Evolutionary conservation across 2,888 invertebrate species (phyloP).

Genomic region (Dryomyza anilis): DNA sequence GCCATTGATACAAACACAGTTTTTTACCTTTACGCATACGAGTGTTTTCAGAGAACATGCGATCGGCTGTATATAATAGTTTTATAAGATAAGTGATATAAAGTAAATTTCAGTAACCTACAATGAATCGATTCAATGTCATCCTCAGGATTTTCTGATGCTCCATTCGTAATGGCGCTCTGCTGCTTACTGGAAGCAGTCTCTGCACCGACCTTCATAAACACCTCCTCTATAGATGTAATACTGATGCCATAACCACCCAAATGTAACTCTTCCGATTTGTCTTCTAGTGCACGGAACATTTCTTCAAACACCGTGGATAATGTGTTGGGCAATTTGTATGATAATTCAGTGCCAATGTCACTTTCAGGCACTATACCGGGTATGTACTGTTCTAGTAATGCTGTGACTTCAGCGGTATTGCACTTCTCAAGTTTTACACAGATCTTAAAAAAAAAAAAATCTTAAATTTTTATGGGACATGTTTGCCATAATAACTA

Average conservation of each 20-base stretch:
- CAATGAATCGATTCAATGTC: constrained; percentile 51
- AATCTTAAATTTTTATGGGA: background rate
- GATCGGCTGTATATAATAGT: constrained; percentile 45
- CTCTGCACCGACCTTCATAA: constrained; percentile 73
- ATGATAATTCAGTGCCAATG: constrained; percentile 78
- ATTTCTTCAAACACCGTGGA: constrained; percentile 70
- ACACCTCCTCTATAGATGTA: constrained; percentile 89
- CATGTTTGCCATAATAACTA: background rate
- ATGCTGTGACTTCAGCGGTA: constrained; percentile 63
- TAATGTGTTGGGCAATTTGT: constrained; percentile 69
- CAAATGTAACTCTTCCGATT: constrained; percentile 67
- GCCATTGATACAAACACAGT: constrained; percentile 66
- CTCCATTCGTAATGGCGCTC: constrained; percentile 43
- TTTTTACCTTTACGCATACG: constrained; percentile 44
- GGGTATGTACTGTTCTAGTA: constrained; percentile 71
- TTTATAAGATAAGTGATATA: background rate
- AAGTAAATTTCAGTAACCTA: constrained; percentile 37
- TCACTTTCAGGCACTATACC: constrained; percentile 70
- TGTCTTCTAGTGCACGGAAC: constrained; percentile 71
- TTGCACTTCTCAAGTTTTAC: constrained; percentile 65
- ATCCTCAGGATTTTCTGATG: constrained; percentile 39
- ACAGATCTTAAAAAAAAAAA: constrained; percentile 47
- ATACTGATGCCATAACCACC: constrained; percentile 83
- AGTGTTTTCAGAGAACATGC: constrained; percentile 45
- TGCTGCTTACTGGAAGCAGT: constrained; percentile 37